A percentile compares a stretch with the other conserved stretches of the same genome.
These are phyloP conservation scores for Solenopsis invicta DNA, from an alignment of 1,140 invertebrate species.

Conservation along the genomic window DNA sequence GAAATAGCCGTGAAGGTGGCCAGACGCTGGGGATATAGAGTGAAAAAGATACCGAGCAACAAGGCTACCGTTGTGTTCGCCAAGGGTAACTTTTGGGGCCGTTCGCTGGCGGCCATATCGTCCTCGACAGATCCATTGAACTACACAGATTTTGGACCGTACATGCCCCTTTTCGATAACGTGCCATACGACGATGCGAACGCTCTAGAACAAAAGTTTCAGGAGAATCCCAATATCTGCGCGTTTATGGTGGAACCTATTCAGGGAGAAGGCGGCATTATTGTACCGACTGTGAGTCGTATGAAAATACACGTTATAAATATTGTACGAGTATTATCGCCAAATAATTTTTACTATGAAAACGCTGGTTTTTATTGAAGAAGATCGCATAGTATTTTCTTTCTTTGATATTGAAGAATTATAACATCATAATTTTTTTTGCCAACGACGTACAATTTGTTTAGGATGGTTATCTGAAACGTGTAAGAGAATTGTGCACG, in stretches of 20 bases:
- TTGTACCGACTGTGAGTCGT: conserved; percentile 88
- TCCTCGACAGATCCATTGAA: conserved; percentile 91
- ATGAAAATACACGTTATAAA: conserved; percentile 2
- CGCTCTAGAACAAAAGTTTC: conserved; percentile 89
- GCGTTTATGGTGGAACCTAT: conserved; percentile 95
- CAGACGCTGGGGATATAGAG: conserved; percentile 92
- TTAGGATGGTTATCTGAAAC: conserved; percentile 94
- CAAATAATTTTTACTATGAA: neutral
- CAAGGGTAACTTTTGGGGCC: conserved; percentile 94
- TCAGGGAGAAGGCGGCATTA: conserved; percentile 94
- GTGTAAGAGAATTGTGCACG: conserved; percentile 95
- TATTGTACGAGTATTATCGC: neutral
- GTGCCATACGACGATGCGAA: conserved; percentile 92
- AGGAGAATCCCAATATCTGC: conserved; percentile 88
- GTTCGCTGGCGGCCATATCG: conserved; percentile 93
- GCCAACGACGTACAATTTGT: neutral
- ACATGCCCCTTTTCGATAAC: conserved; percentile 91
- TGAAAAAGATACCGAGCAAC: conserved; percentile 91
- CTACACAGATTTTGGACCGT: conserved; percentile 92
- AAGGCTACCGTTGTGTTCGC: conserved; percentile 93
- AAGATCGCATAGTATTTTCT: neutral
- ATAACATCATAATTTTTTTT: neutral
- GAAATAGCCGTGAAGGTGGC: conserved; percentile 93
- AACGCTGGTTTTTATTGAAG: neutral
- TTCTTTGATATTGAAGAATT: neutral